Percentiles rank a stretch among this genome's conserved stretches.
phyloP scores from a whole-genome alignment of 2,888 invertebrate genomes.

The Oligia latruncula region DNA sequence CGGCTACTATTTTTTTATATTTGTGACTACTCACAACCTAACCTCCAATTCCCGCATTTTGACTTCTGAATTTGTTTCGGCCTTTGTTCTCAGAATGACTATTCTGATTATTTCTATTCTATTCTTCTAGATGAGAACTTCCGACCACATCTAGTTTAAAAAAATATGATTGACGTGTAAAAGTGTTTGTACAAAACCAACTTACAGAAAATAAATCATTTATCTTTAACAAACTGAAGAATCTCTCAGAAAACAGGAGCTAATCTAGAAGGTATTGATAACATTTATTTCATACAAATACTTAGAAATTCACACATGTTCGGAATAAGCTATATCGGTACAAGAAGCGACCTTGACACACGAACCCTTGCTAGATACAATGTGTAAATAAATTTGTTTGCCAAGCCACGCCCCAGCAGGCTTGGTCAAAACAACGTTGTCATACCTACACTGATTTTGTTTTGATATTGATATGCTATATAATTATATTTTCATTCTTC shows the following conservation, averaged over 20 bases:
- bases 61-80: too few species aligned
- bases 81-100: too few species aligned
- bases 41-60: too few species aligned
- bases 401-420: constrained; percentile 41
- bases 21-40: too few species aligned
- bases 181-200: too few species aligned
- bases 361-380: constrained; percentile 29
- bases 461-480: constrained; percentile 8
- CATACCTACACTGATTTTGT: constrained; percentile 25
- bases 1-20: too few species aligned
- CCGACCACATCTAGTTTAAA: too few species aligned
- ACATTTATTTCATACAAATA: neutral
- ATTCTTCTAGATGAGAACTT: too few species aligned
- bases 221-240: neutral
- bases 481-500: neutral
- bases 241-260: neutral
- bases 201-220: too few species aligned
- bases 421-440: constrained; percentile 56
- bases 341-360: constrained; percentile 22
- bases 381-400: constrained; percentile 57
- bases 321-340: constrained; percentile 21
- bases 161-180: too few species aligned
- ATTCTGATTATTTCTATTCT: too few species aligned
- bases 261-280: neutral
- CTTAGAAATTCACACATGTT: constrained; percentile 20